These are phyloP conservation scores for Dichetophora obliterata DNA, from an alignment of 2,888 invertebrate genomes.

Conservation along the genomic window DNA sequence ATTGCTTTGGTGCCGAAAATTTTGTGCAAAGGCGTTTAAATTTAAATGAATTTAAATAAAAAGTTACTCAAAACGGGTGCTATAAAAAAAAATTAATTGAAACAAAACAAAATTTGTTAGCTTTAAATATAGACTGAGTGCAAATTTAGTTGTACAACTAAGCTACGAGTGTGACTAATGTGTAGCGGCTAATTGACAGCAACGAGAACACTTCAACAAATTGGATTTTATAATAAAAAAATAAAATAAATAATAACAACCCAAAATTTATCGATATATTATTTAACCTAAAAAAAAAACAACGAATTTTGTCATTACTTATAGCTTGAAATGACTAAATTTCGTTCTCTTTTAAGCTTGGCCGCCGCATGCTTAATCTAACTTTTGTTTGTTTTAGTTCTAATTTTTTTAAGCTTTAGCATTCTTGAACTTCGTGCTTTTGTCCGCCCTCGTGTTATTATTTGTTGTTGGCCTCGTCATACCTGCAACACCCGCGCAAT, in stretches of 20 bases:
- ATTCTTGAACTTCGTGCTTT: conserved; percentile 5
- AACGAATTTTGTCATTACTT: too few relatives aligned
- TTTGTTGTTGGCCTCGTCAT: background rate
- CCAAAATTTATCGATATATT: too few relatives aligned
- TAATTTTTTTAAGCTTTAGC: background rate
- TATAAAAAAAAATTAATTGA: conserved; percentile 40
- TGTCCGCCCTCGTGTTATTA: conserved; percentile 17
- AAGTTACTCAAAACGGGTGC: conserved; percentile 39
- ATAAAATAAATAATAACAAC: too few relatives aligned
- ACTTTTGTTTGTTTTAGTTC: conserved; percentile 3
- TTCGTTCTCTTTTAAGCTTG: too few relatives aligned
- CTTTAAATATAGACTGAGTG: conserved; percentile 45
- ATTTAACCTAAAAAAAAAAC: too few relatives aligned
- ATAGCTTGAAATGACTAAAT: too few relatives aligned
- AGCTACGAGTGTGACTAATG: too few relatives aligned
- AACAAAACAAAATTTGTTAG: conserved; percentile 42
- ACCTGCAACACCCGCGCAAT: too few relatives aligned
- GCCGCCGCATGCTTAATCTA: too few relatives aligned
- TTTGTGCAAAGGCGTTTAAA: too few relatives aligned
- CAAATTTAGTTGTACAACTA: too few relatives aligned
- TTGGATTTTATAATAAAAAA: too few relatives aligned
- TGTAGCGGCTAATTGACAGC: conserved; percentile 8
- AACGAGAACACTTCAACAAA: conserved; percentile 26
- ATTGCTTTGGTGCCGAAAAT: conserved; percentile 23
- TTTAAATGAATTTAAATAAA: background rate